Base-by-base conservation (phyloP, 2,888 invertebrate genomes). In the Melieria crassipennis region DNA sequence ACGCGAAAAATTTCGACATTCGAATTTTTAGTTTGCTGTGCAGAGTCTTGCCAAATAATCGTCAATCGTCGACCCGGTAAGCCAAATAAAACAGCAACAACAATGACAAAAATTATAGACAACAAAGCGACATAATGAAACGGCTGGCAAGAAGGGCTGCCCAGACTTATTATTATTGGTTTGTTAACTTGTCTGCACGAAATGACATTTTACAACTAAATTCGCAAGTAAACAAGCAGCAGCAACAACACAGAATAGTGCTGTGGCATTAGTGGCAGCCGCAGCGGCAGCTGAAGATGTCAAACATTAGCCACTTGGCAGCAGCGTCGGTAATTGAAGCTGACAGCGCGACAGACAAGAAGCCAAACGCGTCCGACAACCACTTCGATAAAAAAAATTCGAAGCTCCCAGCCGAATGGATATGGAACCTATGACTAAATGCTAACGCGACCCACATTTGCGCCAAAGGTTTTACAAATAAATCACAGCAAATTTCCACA, bases 181-280 rank as follows among this genome's bases (percentile, higher is more conserved):
- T 73, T 72, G 75, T 73, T 64, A 75, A 76, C 75, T 68, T 74
- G 75, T 79, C 81, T 82, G 84, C 83, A 84, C 84, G 84, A 84
- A 84, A 83, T 84, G 83, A 84, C 83, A 84, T 84, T 84, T 83
- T 82, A 82, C 82, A 70, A 70, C 70, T 82, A 81, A 81, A 81
- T 81, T 81, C 62, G 46, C 30, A 42, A 62, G 52, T 45, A 62
- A 66, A 64, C 65, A 57, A 55, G 45, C 60, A 65, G 46, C 48
- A 52, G 65, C 45, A 45, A 48, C 30, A 66, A 57, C 66, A 55
- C 47, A 48, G 67, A 61, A 61, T 60, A 67, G 60, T 60, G 61
- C 58, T 9, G 43, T 58, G 67, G 61, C 60, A 60, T n/a, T 60
- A 43, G 52, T 60, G 52, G 66, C 58, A 47, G 52, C 13, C 42